A percentile compares a stretch with the other conserved stretches of the same genome.
These are phyloP conservation scores for Aspidoscelis tigris DNA, from an alignment of 2,113 vertebrate species.

Conservation along the genomic window DNA sequence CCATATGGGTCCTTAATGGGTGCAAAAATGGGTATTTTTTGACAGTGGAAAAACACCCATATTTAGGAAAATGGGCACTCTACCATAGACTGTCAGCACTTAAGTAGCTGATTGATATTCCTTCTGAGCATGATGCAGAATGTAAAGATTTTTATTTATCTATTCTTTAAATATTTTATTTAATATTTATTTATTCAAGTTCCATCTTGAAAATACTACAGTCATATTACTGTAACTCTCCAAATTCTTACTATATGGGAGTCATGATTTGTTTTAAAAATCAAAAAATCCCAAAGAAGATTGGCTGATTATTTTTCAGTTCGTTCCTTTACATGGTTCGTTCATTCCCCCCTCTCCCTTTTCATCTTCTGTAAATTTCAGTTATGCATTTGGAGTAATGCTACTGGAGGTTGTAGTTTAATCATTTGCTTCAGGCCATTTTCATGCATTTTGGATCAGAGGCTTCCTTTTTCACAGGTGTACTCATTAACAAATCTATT, in stretches of 20 bases:
- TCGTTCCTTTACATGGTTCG: conserved; percentile 1
- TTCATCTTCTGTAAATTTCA: conserved; percentile 19
- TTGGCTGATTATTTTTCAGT: neutral
- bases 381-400: conserved; percentile 18
- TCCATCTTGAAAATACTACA: too few relatives aligned
- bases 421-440: conserved; percentile 31
- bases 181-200: too few relatives aligned
- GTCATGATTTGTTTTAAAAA: neutral
- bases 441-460: conserved; percentile 36
- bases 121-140: conserved; percentile 71
- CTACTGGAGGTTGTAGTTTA: conserved; percentile 33
- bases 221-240: neutral
- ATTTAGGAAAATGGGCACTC: conserved; percentile 75
- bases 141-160: neutral
- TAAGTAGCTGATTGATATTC: conserved; percentile 67
- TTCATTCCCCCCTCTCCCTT: neutral
- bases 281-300: neutral
- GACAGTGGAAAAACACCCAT: neutral
- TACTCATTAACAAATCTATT: conserved; percentile 60
- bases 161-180: too few relatives aligned
- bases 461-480: conserved; percentile 57
- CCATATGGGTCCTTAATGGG: too few relatives aligned
- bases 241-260: neutral
- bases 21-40: too few relatives aligned
- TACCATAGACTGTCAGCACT: conserved; percentile 66